Conservation (phyloP, 1,140 invertebrate genomes). For the Chrysoperla carnea region DNA sequence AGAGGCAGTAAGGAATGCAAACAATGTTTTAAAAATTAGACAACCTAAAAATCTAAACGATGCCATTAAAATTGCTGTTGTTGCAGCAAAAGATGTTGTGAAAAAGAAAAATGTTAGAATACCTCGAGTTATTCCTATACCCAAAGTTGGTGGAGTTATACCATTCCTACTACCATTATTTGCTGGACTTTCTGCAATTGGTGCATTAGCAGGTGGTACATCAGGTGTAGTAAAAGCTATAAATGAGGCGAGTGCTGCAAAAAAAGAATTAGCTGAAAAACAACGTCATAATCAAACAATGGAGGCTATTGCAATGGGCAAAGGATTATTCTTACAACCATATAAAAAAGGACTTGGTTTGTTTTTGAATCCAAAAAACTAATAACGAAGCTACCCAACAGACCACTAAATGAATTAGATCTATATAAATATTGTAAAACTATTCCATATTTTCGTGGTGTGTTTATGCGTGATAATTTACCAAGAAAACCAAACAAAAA, state of each 20-base stretch:
- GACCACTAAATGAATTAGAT: neutral
- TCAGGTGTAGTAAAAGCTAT: conserved; percentile 16
- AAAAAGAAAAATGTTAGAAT: conserved; percentile 4
- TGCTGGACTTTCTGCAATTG: conserved; percentile 18
- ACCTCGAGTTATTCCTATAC: conserved; percentile 16
- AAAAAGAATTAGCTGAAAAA: conserved; percentile 13
- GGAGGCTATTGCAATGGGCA: conserved; percentile 15
- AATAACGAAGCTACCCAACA: neutral
- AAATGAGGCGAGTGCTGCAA: conserved; percentile 10
- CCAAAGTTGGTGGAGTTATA: conserved; percentile 18
- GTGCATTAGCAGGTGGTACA: conserved; percentile 14
- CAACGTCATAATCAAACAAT: conserved; percentile 18
- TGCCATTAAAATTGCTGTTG: conserved; percentile 1
- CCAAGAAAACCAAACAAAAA: conserved; percentile 6
- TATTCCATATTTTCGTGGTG: conserved; percentile 6
- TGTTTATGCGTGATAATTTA: conserved; percentile 7
- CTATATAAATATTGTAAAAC: neutral
- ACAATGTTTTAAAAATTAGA: conserved; percentile 5
- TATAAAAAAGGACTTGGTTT: conserved; percentile 13
- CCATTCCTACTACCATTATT: conserved; percentile 18
- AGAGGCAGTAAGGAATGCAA: conserved; percentile 2
- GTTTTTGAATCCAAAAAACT: conserved; percentile 11
- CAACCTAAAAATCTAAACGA: conserved; percentile 5
- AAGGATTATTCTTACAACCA: conserved; percentile 17
- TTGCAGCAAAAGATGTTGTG: conserved; percentile 1